Conservation (phyloP, 2,113 vertebrate genomes). For the Parotia lawesii region DNA sequence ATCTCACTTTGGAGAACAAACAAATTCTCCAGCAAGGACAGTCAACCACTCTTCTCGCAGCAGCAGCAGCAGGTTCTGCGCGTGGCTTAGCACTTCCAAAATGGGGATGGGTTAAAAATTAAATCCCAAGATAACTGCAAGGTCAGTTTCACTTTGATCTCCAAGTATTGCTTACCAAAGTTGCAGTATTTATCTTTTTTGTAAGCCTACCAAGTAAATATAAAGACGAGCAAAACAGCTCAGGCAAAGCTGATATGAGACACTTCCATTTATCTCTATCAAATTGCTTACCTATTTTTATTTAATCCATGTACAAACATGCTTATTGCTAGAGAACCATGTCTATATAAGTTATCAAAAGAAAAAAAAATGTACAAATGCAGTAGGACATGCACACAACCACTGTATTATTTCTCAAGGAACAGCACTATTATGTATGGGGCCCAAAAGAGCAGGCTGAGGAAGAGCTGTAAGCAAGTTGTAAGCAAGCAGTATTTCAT, state of each 20-base stretch:
- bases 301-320: neutral
- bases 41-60: neutral
- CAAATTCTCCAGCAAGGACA: neutral
- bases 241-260: neutral
- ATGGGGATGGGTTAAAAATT: neutral
- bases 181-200: neutral
- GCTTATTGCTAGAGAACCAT: neutral
- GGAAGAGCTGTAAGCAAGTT: neutral
- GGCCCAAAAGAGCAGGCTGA: neutral
- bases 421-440: neutral
- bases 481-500: neutral
- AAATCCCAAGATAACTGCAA: neutral
- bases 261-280: neutral
- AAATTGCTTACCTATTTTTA: neutral
- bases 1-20: neutral
- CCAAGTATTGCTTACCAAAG: neutral
- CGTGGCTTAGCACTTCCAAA: neutral
- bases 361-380: neutral
- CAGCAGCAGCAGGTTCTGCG: fast-evolving
- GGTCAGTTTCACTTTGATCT: neutral
- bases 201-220: neutral
- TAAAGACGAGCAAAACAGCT: neutral
- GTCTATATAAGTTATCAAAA: neutral
- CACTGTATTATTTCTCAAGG: neutral
- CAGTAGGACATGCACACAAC: neutral